Base-by-base conservation (phyloP, 2,888 invertebrate genomes). In the Pterostichus niger region DNA sequence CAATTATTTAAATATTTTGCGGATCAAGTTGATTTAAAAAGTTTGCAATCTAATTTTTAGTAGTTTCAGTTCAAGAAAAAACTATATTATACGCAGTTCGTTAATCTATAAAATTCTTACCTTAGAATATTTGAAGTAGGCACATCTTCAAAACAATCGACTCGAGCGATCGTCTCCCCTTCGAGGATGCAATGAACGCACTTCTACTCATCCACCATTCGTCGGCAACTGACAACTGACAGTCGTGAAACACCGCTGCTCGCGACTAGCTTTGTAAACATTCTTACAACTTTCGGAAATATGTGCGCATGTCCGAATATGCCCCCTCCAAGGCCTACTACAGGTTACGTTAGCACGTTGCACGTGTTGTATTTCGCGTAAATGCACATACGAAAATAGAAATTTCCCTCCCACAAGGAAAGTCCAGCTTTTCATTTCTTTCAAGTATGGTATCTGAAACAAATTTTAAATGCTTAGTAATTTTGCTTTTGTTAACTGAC, bases 271-370 rank as follows among this genome's bases (percentile, higher is more conserved):
- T 75, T 52, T 75, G 75, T 75, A 75, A 75, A 75, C 75, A 75
- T 75, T 75, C 75, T 75, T 75, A 75, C 75, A 75, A 75, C 49
- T 75, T 71, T 75, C 31, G 49, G 40, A 75, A 52, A 15, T n/a
- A 6, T 13, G 31, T 75, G 75, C 75, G 75, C 75, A 75, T 10
- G 75, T 52, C 33, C 31, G 10, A 13, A 44, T 40, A 49, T 44
- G n/a, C 64, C 64, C 64, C 64, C 33, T 17, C 44, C 44, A 6
- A 2, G 10, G 7, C 6, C 52, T 75, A 75, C 52, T 52, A 75
- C 52, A 46, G 52, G 31, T 75, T 75, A 75, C 75, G 31, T 31
- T 52, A 75, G 31, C 75, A 75, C 75, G 75, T 52, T 52, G 31
- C 75, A 75, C 75, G 75, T 75, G 75, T 52, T 52, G 24, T n/a